Evolutionary conservation across 2,797 vertebrate genomes (phyloP), one percentile per base, ranked within the genome.

Genomic region (Alca torda): DNA sequence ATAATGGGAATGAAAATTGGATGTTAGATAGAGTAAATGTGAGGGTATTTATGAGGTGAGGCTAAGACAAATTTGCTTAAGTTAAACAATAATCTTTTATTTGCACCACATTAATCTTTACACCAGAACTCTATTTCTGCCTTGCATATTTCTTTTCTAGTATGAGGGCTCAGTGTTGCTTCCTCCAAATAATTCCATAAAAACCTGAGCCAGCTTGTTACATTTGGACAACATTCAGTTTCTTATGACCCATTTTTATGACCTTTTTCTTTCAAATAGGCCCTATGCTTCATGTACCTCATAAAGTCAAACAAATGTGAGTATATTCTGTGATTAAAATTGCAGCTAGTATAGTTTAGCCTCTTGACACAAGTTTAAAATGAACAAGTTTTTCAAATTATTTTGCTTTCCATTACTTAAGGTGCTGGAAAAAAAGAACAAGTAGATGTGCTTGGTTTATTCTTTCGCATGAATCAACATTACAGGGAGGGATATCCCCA

Each of bases 241-340:
- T 85, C 50, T 82, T 85, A 82, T 56, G 63, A 88, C 41, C 35
- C 31, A 77, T 91, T 94, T 93, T 95, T 95, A 74, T 93, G 46
- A 87, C 46, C 39, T 86, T 90, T 96, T 92, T 78, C 60, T 90
- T 92, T 95, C 64, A 80, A 72, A 75, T 69, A 89, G 75, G 8
- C 25, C 23, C 37, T 78, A 72, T 78, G 59, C 51, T 77, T 94
- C 88, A 82, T 94, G 92, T 86, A 80, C 87, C 84, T 97, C 48
- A 72, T 97, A 93, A 97, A 97, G 95, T 87, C 80, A 93, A 90
- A 96, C 84, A 97, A 95, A 97, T 95, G 65, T 74, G 85, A 94
- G 84, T 92, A 85, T 96, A 97, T 97, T 91, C 77, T 94, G 93
- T 96, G 95, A 98, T 97, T 97, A 97, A 97, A 97, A 96, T 91